Base-by-base conservation (phyloP, 2,113 vertebrate genomes). In the Hiodon tergisus region DNA sequence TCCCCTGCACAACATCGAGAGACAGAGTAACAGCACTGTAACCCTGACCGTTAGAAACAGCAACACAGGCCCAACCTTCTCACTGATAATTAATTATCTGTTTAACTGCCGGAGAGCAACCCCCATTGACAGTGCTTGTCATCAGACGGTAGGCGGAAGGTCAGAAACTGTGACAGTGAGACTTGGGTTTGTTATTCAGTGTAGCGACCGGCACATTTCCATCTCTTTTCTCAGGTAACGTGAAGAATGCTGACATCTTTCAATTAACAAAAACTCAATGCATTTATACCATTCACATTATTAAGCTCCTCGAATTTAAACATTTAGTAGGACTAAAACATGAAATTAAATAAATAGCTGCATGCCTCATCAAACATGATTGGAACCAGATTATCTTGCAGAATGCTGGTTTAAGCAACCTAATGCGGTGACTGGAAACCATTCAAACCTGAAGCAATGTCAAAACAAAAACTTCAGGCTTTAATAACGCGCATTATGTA, bases 1-100 rank as follows among this genome's bases (percentile, higher is more conserved):
- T 99, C 98, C 80, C 96, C 98, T 99, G 78, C 0, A 81, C 2
- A 46, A 51, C 70, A 17, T 54, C 53, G 5, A 14, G n/a, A 77
- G 14, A 58, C 17, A n/a, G 67, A 47, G 50, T 5, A 8, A 10
- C n/a, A 6, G 16, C 3, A 16, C 46, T 3, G 13, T 48, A 50
- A 14, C 55, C 4, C 52, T 69, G 31, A 31, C 59, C 13, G 13
- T 61, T 5, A n/a, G 14, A 17, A 63, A n/a, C 67, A 10, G 16
- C 54, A 57, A 5, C 1, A 57, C 54, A 57, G 10, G 5, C 5
- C 5, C 54, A 57, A 57, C 50, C 67, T 69, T 52, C 67, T n/a
- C 4, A 47, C 16, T 69, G 14, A n/a, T 48, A 52, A 14, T 9
- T 11, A 7, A 53, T 31, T 31, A 31, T 31, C 31, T 2, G 31